A percentile compares a stretch with the other conserved stretches of the same genome.
phyloP scores from a whole-genome alignment of 1,140 invertebrate genomes.

The Delia radicum region DNA sequence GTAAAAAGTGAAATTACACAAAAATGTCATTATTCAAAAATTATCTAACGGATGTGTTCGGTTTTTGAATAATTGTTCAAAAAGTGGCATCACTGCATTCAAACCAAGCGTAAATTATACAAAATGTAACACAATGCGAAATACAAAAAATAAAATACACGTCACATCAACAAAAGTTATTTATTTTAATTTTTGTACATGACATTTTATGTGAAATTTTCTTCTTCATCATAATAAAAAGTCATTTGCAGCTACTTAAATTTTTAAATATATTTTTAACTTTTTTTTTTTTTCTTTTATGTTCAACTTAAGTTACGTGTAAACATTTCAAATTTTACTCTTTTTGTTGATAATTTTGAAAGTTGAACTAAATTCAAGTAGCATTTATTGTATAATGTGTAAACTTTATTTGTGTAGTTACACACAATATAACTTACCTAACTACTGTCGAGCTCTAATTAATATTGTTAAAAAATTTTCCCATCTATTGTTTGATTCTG shows the following conservation, averaged over 20 bases:
- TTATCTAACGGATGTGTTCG: too few species aligned
- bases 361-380: not conserved
- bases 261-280: not conserved
- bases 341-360: not conserved
- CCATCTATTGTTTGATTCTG: not conserved
- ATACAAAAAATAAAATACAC: not conserved
- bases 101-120: not conserved
- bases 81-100: too few species aligned
- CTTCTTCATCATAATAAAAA: not conserved
- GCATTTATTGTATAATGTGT: not conserved
- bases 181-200: not conserved
- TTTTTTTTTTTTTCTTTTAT: not conserved
- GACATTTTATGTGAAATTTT: slow-evolving; percentile 2
- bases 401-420: not conserved
- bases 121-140: not conserved
- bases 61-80: too few species aligned
- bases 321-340: not conserved
- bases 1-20: too few species aligned
- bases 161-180: not conserved
- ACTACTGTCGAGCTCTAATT: not conserved
- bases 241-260: not conserved
- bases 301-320: not conserved
- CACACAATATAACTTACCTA: not conserved
- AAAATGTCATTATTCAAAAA: too few species aligned
- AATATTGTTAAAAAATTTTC: not conserved